Evolutionary conservation across 2,888 invertebrate species (phyloP).

Genomic region (Caenorhabditis sinica): DNA sequence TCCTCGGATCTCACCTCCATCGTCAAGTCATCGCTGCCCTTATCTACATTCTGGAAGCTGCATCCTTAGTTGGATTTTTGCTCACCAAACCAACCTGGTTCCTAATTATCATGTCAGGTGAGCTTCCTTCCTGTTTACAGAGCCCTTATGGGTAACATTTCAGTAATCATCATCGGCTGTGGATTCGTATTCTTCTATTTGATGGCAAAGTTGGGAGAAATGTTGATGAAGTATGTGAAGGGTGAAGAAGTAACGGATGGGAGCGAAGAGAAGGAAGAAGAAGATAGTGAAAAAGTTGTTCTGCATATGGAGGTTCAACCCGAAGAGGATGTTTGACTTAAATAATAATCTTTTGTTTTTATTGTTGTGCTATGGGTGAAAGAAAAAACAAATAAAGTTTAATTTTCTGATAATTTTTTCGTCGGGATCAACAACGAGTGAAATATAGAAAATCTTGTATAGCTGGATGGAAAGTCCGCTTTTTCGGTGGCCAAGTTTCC

Average conservation of each 20-base stretch:
- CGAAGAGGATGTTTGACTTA: too few species aligned
- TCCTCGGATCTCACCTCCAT: slow-evolving; percentile 58
- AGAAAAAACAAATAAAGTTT: too few species aligned
- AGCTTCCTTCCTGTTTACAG: not conserved
- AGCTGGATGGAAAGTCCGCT: too few species aligned
- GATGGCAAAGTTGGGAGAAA: slow-evolving; percentile 39
- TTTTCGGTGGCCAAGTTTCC: too few species aligned
- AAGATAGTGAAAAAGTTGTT: slow-evolving; percentile 24
- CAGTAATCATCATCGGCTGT: slow-evolving; percentile 34
- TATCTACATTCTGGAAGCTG: slow-evolving; percentile 76
- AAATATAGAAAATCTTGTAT: too few species aligned
- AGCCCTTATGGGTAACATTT: not conserved
- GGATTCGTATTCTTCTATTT: slow-evolving; percentile 50
- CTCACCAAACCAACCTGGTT: slow-evolving; percentile 73
- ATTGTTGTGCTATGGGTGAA: too few species aligned
- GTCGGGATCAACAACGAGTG: too few species aligned
- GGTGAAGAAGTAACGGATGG: not conserved
- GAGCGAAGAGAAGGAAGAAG: not conserved
- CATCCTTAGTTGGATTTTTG: slow-evolving; percentile 76
- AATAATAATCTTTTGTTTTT: too few species aligned
- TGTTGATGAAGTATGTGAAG: slow-evolving; percentile 22
- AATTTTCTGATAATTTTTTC: too few species aligned
- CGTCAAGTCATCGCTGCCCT: slow-evolving; percentile 75
- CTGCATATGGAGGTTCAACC: not conserved
- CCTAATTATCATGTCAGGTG: slow-evolving; percentile 32